Conservation (phyloP, 2,888 invertebrate genomes). For the Beris chalybata region DNA sequence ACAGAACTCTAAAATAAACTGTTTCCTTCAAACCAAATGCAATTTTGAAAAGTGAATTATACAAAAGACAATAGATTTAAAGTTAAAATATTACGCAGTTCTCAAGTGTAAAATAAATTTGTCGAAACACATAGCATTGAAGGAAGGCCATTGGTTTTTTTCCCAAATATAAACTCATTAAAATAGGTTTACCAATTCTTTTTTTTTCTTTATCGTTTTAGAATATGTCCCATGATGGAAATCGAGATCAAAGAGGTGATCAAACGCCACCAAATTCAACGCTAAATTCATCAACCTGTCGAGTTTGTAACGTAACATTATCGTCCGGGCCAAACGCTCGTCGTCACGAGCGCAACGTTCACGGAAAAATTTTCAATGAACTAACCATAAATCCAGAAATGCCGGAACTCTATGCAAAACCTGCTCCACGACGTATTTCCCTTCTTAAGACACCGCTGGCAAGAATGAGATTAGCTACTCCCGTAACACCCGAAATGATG, state of each 20-base stretch:
- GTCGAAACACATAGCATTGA: too few relatives aligned
- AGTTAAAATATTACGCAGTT: too few relatives aligned
- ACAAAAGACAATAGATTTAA: too few relatives aligned
- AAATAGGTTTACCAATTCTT: too few relatives aligned
- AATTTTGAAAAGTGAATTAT: too few relatives aligned
- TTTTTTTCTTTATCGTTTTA: too few relatives aligned
- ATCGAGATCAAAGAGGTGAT: background rate
- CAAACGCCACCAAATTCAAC: background rate
- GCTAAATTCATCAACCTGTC: constrained; percentile 42
- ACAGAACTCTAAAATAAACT: too few relatives aligned
- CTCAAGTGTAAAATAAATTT: too few relatives aligned
- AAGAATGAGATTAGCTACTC: background rate
- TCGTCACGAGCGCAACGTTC: constrained; percentile 56
- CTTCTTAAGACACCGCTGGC: constrained; percentile 37
- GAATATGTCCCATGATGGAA: too few relatives aligned
- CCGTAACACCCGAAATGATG: constrained; percentile 40
- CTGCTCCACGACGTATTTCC: constrained; percentile 9
- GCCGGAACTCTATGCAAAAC: constrained; percentile 16
- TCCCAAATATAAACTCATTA: too few relatives aligned
- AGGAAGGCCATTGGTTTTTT: too few relatives aligned
- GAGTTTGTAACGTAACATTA: constrained; percentile 55
- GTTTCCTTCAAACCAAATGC: too few relatives aligned
- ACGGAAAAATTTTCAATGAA: constrained; percentile 43
- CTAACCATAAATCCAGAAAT: background rate
- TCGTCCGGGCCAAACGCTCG: constrained; percentile 56